Evolutionary conservation across 53 echinoderm and acorn worm genomes (phyloP).

Genomic region (Echinarachnius parma): DNA sequence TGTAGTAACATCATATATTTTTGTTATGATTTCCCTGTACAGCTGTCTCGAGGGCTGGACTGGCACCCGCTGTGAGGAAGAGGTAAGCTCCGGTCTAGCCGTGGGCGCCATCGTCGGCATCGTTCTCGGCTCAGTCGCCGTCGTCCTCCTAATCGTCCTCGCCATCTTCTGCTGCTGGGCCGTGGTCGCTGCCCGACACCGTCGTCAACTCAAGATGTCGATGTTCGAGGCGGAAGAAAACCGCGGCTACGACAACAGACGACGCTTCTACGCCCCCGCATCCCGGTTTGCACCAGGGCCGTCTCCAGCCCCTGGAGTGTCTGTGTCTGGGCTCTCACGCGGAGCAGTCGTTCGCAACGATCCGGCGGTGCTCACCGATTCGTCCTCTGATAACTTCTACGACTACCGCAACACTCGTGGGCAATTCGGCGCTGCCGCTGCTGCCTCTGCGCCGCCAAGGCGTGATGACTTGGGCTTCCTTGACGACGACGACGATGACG

Average conservation of each 20-base stretch:
- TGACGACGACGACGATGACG: conserved; percentile 35
- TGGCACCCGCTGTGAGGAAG: conserved; percentile 14
- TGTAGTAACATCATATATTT: background rate
- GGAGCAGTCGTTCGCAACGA: conserved; percentile 29
- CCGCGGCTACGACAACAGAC: background rate
- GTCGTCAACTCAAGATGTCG: conserved; percentile 5
- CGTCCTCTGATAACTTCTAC: conserved; percentile 28
- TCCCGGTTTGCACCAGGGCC: background rate
- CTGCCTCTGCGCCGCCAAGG: background rate
- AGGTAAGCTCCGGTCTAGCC: conserved; percentile 9
- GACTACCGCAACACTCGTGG: conserved; percentile 34
- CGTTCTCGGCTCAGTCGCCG: conserved; percentile 18
- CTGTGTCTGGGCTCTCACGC: conserved; percentile 5
- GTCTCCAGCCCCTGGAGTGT: background rate
- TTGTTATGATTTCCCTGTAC: background rate
- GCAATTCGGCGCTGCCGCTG: conserved; percentile 1
- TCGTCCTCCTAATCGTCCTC: conserved; percentile 29
- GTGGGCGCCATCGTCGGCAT: conserved; percentile 31
- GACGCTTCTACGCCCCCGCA: conserved; percentile 5
- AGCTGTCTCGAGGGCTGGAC: conserved; percentile 35
- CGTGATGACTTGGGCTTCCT: background rate
- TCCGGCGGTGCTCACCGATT: conserved; percentile 9
- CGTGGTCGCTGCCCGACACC: conserved; percentile 14
- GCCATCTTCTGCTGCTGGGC: conserved; percentile 24
- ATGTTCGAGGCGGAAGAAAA: conserved; percentile 16